These are phyloP conservation scores for Aphodius granarius DNA, from an alignment of 2,888 invertebrate genomes.

Conservation along the genomic window DNA sequence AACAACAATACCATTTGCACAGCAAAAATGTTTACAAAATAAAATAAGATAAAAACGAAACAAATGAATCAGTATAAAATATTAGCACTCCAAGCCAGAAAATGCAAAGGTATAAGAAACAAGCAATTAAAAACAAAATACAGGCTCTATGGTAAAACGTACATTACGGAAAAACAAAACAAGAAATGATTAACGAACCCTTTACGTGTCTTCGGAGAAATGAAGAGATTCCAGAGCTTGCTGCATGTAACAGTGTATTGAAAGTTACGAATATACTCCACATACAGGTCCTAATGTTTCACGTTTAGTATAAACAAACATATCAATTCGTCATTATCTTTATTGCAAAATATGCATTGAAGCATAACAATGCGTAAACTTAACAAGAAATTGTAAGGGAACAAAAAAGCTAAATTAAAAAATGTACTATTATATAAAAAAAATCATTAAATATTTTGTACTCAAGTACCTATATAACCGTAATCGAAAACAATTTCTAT, in stretches of 20 bases:
- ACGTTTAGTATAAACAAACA: slow-evolving; percentile 1
- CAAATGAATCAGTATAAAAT: slow-evolving; percentile 39
- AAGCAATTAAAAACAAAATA: slow-evolving; percentile 33
- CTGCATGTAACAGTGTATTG: slow-evolving; percentile 50
- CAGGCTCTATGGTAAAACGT: slow-evolving; percentile 30
- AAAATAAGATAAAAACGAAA: slow-evolving; percentile 34
- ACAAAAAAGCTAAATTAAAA: background rate
- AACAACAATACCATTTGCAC: background rate
- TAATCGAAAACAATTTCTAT: background rate
- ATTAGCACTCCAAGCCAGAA: slow-evolving; percentile 57
- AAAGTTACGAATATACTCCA: slow-evolving; percentile 20
- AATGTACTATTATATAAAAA: background rate
- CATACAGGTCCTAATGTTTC: slow-evolving; percentile 23
- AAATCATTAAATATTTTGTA: background rate
- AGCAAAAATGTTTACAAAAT: slow-evolving; percentile 1
- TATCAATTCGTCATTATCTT: background rate
- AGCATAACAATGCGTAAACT: background rate
- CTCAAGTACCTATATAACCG: background rate
- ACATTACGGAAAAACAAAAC: slow-evolving; percentile 25
- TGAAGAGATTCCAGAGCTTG: slow-evolving; percentile 52
- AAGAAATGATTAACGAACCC: slow-evolving; percentile 47
- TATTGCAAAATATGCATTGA: background rate
- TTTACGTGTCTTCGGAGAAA: slow-evolving; percentile 52
- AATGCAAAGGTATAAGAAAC: slow-evolving; percentile 39
- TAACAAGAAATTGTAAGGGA: background rate